Evolutionary conservation across 2,888 invertebrate species (phyloP).

Genomic region (Dicyrtoma fusca): DNA sequence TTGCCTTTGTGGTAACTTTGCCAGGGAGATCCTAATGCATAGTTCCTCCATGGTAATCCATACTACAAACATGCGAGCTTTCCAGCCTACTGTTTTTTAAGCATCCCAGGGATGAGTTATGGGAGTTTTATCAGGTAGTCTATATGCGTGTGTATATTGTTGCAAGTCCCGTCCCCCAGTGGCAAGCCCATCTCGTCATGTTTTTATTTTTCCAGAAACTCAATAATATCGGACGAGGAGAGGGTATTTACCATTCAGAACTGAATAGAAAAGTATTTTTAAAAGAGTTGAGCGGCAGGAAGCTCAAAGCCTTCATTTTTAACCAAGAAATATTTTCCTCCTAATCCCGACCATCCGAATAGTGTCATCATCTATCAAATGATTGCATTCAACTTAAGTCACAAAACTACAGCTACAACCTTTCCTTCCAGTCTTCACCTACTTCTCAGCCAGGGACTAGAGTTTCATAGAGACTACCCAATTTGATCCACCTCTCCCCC

Average conservation of each 20-base stretch:
- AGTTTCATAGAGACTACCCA: no score
- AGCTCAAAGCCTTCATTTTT: not conserved
- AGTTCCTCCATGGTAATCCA: conserved; percentile 40
- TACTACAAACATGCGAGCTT: conserved; percentile 41
- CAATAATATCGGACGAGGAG: not conserved
- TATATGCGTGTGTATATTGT: no score
- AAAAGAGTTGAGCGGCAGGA: not conserved
- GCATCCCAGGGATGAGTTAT: conserved; percentile 33
- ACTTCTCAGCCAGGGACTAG: no score
- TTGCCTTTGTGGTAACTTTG: conserved; percentile 8
- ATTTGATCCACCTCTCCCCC: no score
- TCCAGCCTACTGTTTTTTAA: conserved; percentile 13
- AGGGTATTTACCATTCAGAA: no score
- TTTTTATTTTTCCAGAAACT: not conserved
- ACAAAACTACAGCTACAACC: not conserved
- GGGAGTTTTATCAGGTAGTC: conserved; percentile 37
- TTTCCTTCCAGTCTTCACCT: not conserved
- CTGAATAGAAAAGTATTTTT: not conserved
- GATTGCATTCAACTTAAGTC: no score
- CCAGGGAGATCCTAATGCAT: conserved; percentile 19
- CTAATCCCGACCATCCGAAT: conserved; percentile 21
- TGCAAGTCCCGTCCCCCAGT: no score
- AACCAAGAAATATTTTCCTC: conserved; percentile 11
- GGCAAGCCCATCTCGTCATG: no score
- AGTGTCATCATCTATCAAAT: conserved; percentile 21